A percentile compares a stretch with the other conserved stretches of the same genome.
phyloP scores from a whole-genome alignment of 2,888 invertebrate genomes.

The Diloba caeruleocephala region DNA sequence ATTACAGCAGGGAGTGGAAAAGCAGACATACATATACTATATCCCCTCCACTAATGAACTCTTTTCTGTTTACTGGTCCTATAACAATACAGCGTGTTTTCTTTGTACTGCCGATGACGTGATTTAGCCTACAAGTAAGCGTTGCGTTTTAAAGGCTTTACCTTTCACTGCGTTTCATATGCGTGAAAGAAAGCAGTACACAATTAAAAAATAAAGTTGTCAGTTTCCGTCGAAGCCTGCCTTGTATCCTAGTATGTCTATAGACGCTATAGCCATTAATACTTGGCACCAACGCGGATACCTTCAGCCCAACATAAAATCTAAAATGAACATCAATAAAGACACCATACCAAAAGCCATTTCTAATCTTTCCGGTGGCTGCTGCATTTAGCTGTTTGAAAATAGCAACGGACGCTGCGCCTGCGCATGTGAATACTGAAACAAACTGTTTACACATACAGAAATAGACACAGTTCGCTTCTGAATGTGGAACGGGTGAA shows the following conservation, averaged over 20 bases:
- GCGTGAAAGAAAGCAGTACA: too few species aligned
- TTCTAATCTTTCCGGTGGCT: constrained; percentile 75
- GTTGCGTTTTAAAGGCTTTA: too few species aligned
- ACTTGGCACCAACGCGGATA: constrained; percentile 27
- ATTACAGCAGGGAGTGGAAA: neutral
- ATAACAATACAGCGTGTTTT: too few species aligned
- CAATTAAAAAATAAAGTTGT: too few species aligned
- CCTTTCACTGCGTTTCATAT: too few species aligned
- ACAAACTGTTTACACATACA: constrained; percentile 74
- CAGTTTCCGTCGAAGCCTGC: too few species aligned
- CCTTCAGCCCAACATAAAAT: constrained; percentile 22
- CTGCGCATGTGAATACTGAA: constrained; percentile 65
- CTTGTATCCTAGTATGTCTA: neutral
- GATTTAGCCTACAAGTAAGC: too few species aligned
- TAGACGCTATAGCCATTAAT: neutral
- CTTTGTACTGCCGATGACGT: too few species aligned
- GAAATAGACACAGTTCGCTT: constrained; percentile 74
- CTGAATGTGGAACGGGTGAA: constrained; percentile 77
- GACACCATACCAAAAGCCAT: constrained; percentile 58
- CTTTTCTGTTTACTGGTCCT: too few species aligned
- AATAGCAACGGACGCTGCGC: constrained; percentile 77
- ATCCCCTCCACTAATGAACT: too few species aligned
- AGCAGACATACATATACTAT: too few species aligned
- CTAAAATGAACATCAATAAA: constrained; percentile 45
- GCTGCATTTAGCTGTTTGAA: constrained; percentile 78